phyloP scores from a whole-genome alignment of 2,797 vertebrate species.

The Centropyge bicolor region DNA sequence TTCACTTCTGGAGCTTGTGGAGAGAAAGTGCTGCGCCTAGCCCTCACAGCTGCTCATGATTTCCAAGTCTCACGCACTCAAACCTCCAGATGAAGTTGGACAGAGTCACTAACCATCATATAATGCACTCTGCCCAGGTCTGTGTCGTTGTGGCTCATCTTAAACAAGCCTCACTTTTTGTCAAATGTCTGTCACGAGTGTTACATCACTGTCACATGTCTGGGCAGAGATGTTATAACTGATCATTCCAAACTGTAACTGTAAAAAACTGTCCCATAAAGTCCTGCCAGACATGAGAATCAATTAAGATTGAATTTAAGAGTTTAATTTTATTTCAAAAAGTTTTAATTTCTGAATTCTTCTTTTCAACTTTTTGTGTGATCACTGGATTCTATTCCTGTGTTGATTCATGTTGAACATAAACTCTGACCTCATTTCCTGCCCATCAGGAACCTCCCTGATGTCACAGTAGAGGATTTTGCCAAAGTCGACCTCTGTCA shows the following conservation, averaged over 20 bases:
- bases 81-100: too few species aligned
- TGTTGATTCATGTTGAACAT: background rate
- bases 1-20: too few species aligned
- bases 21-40: too few species aligned
- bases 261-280: background rate
- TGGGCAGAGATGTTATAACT: background rate
- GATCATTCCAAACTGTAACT: background rate
- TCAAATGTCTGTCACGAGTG: background rate
- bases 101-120: background rate
- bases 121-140: background rate
- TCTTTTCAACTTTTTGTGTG: background rate
- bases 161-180: background rate
- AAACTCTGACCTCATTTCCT: constrained; percentile 30
- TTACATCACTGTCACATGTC: too few species aligned
- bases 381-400: background rate
- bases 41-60: too few species aligned
- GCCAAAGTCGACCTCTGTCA: constrained; percentile 87
- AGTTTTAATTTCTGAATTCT: background rate
- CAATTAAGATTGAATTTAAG: background rate
- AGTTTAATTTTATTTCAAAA: background rate
- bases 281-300: background rate
- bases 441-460: constrained; percentile 90
- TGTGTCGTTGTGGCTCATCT: background rate
- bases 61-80: too few species aligned
- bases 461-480: constrained; percentile 90